Evolutionary conservation across 1,140 invertebrate species (phyloP).

Genomic region (Pseudomyrmex pallidus): DNA sequence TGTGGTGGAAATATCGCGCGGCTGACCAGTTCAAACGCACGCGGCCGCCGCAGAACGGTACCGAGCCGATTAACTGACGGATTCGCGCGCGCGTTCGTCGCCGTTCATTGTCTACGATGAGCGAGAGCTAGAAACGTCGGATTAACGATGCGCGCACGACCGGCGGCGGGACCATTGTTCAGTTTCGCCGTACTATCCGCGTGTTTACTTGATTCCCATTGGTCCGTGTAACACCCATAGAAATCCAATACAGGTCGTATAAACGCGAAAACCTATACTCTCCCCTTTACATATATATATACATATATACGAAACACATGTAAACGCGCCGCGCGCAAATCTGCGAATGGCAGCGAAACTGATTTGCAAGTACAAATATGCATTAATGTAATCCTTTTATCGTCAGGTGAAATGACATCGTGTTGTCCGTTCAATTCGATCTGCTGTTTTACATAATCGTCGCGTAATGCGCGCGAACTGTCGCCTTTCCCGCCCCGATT

Average conservation of each 20-base stretch:
- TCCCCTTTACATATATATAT: neutral
- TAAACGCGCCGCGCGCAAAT: neutral
- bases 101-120: conserved; percentile 54
- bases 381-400: conserved; percentile 52
- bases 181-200: conserved; percentile 30
- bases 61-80: conserved; percentile 32
- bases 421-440: conserved; percentile 23
- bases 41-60: conserved; percentile 15
- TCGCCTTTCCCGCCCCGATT: neutral
- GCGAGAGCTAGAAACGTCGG: conserved; percentile 38
- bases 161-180: conserved; percentile 35
- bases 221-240: conserved; percentile 42
- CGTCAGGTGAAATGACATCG: conserved; percentile 32
- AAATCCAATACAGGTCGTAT: conserved; percentile 45
- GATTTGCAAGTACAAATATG: conserved; percentile 50
- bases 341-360: conserved; percentile 50
- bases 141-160: conserved; percentile 34
- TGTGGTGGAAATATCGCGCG: conserved; percentile 28
- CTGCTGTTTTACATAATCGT: neutral
- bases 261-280: too few species aligned
- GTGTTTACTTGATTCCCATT: conserved; percentile 56
- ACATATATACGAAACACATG: conserved; percentile 25
- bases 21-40: conserved; percentile 7
- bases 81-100: conserved; percentile 25
- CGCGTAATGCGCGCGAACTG: neutral